Conservation (phyloP, 2,113 vertebrate genomes). For the Notarius quadriscutis region DNA sequence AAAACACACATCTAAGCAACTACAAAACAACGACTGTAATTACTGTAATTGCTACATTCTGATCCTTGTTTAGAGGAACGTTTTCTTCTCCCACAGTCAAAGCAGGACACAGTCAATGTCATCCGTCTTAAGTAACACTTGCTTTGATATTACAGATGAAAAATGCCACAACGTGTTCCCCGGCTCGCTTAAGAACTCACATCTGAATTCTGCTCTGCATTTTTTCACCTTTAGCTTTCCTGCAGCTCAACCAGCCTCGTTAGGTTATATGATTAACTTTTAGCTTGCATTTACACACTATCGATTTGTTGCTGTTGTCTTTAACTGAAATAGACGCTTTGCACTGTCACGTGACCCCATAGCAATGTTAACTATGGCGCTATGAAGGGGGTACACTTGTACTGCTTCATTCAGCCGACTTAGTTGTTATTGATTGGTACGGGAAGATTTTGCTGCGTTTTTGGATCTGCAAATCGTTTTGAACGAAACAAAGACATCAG, state of each 20-base stretch:
- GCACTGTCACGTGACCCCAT: neutral
- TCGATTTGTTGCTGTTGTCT: neutral
- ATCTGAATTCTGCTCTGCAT: neutral
- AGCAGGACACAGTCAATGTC: neutral
- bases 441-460: too few relatives aligned
- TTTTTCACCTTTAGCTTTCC: neutral
- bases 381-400: too few relatives aligned
- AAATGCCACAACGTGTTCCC: slow-evolving; percentile 15
- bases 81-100: slow-evolving; percentile 11
- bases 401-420: too few relatives aligned
- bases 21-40: neutral
- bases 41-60: slow-evolving; percentile 26
- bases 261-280: neutral
- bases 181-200: neutral
- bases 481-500: too few relatives aligned
- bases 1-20: slow-evolving; percentile 16
- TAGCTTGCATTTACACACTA: neutral
- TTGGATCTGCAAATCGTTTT: too few relatives aligned
- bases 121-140: neutral
- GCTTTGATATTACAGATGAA: slow-evolving; percentile 16
- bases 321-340: neutral
- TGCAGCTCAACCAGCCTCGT: neutral
- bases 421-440: too few relatives aligned
- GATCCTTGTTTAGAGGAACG: slow-evolving; percentile 20
- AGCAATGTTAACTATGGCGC: too few relatives aligned